Base-by-base conservation (phyloP, 2,888 invertebrate genomes). In the Pyrrhosoma nymphula region DNA sequence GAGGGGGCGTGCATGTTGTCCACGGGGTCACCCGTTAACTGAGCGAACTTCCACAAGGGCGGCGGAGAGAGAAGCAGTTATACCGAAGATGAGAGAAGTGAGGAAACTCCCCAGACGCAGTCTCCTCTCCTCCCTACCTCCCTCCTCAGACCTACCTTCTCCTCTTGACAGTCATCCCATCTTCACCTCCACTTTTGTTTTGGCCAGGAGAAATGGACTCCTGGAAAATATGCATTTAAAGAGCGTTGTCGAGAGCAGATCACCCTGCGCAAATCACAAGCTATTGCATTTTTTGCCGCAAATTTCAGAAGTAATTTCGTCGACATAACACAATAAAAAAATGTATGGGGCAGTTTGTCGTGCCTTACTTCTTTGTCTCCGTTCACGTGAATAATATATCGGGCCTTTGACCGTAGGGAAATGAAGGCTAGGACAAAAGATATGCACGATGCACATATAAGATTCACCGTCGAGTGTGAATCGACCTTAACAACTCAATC, bases 21-120 rank as follows among this genome's bases (percentile, higher is more conserved):
- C 89, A 89, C n/a, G 89, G 47, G 89, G 89, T 89, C 89, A 89
- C 89, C 89, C 89, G 89, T 89, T 89, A 89, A 89, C 89, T 89
- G 47, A 89, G 55, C 56, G 89, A 89, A 56, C n/a, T n/a, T n/a
- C n/a, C n/a, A n/a, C 55, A 23, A 3, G 14, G 26, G 26, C n/a
- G 6, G 56, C 56, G 89, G 60, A 60, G 60, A 60, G 60, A 56
- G 56, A 56, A 89, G 89, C 89, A 89, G 89, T 89, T 89, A 89
- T 89, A 55, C 89, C 55, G 56, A 89, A 56, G 89, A 89, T 89
- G 89, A 89, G 89, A n/a, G 47, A 39, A 18, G 39, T 18, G 88
- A 88, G 55, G 89, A 89, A 23, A 26, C n/a, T 56, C 47, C 55
- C 89, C 89, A 82, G 82, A 35, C 82, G 4, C 88, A 39, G 47